phyloP scores from a whole-genome alignment of 2,888 invertebrate genomes.

The Coleophora flavipennella region DNA sequence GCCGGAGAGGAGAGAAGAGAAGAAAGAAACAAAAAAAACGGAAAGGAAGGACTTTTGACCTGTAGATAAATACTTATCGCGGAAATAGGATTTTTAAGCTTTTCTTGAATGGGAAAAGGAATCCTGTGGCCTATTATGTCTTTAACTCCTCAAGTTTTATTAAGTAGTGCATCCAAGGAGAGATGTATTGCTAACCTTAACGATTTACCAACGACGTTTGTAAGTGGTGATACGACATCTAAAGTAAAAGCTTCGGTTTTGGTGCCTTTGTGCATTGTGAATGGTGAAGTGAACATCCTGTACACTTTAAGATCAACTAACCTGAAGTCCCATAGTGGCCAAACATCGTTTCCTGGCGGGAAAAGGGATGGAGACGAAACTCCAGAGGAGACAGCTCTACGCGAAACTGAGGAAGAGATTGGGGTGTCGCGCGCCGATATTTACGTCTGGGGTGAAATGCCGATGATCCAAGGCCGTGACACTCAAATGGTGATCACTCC shows the following conservation, averaged over 20 bases:
- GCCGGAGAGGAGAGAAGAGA: too few relatives aligned
- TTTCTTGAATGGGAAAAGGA: conserved; percentile 2
- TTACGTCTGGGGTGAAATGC: conserved; percentile 77
- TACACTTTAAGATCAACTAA: conserved; percentile 86
- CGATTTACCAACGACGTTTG: conserved; percentile 51
- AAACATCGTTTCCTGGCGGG: conserved; percentile 92
- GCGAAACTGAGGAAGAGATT: conserved; percentile 93
- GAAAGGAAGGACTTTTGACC: too few relatives aligned
- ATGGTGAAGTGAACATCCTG: conserved; percentile 81
- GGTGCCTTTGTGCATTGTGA: conserved; percentile 82
- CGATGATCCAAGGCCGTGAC: conserved; percentile 38
- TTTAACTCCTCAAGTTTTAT: conserved; percentile 46
- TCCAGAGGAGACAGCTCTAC: conserved; percentile 80
- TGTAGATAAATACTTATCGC: too few relatives aligned
- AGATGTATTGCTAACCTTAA: conserved; percentile 73
- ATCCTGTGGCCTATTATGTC: conserved; percentile 25
- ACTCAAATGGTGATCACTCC: conserved; percentile 77
- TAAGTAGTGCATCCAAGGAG: conserved; percentile 68
- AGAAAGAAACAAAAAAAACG: too few relatives aligned
- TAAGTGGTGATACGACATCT: conserved; percentile 12
- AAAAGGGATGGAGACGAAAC: conserved; percentile 78
- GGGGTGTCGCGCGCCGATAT: conserved; percentile 75
- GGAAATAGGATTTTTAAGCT: neutral
- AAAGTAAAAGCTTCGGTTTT: conserved; percentile 82
- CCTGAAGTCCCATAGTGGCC: conserved; percentile 82